Evolutionary conservation across 2,797 vertebrate species (phyloP), one percentile per base, ranked within the genome.

Genomic region (Scyliorhinus canicula): DNA sequence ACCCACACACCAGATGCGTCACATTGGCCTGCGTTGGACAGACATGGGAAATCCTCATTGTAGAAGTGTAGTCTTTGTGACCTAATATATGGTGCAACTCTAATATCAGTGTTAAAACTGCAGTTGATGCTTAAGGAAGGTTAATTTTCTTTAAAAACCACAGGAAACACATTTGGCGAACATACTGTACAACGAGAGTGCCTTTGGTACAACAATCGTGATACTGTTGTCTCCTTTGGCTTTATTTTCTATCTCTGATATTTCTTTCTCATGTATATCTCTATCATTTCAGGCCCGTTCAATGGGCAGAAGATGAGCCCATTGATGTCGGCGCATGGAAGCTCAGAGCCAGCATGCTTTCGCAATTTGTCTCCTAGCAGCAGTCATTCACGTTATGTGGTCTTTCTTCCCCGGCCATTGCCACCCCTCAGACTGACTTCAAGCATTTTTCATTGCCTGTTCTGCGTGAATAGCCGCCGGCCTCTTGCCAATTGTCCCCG

Each of bases 391-490:
- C 96, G 96, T 97, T 95, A 97, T 96, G 96, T 95, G 96, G 97
- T 97, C 97, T 97, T 98, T 98, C 97, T 97, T 97, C 97, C 97
- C 96, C 96, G 97, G 97, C 97, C 96, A 97, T 97, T 97, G 97
- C 97, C 98, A 97, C 97, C 97, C 97, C 97, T 97, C 97, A 97
- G 97, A 97, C 96, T 96, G 97, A 98, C 98, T 97, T 96, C 96
- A 96, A 96, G 97, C 96, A 96, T 97, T 97, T 97, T 97, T 97
- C 97, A 96, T 96, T 97, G 97, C 97, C 96, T 96, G 97, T 98
- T 97, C 97, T 97, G 97, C 97, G 97, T 98, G 98, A 97, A 98
- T 97, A 97, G 97, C 96, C 95, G 96, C 97, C 97, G 97, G 97
- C 97, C 97, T 97, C 97, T 97, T 97, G 97, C 97, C 97, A 97